These are phyloP conservation scores for Oryzias melastigma DNA, from an alignment of 2,113 vertebrate species.

Conservation along the genomic window DNA sequence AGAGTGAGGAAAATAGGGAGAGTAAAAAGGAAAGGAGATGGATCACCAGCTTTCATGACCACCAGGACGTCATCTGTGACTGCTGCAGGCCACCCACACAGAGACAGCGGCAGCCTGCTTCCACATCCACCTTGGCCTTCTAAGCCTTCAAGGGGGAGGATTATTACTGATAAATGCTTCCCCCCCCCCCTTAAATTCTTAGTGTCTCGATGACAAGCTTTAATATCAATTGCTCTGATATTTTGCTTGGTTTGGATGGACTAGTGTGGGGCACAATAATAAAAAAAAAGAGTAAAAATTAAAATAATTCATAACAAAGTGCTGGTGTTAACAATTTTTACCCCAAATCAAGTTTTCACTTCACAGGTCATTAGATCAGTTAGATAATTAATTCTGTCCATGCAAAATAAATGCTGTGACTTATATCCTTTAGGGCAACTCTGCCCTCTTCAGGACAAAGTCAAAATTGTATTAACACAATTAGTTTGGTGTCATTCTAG, in stretches of 20 bases:
- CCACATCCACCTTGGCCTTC: conserved; percentile 55
- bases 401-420: neutral
- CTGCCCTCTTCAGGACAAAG: conserved; percentile 59
- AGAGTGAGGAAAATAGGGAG: conserved; percentile 12
- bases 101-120: conserved; percentile 41
- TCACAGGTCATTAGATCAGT: neutral
- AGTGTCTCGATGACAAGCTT: neutral
- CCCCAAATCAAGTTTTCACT: conserved; percentile 1
- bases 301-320: neutral
- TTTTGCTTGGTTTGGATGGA: neutral
- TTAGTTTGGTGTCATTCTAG: neutral
- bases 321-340: too few species aligned
- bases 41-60: conserved; percentile 39
- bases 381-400: neutral
- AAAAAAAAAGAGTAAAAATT: neutral
- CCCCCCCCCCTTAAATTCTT: conserved; percentile 2
- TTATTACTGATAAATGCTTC: conserved; percentile 51
- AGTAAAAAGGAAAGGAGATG: conserved; percentile 34
- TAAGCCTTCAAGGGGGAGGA: conserved; percentile 40
- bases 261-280: neutral
- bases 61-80: conserved; percentile 54
- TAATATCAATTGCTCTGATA: neutral
- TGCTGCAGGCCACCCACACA: conserved; percentile 61
- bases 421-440: conserved; percentile 39
- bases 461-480: conserved; percentile 1